Evolutionary conservation across 92 coral and sea anemone genomes (phyloP), one percentile per base, ranked within the genome.

Genomic region (Epizoanthus ramosus): DNA sequence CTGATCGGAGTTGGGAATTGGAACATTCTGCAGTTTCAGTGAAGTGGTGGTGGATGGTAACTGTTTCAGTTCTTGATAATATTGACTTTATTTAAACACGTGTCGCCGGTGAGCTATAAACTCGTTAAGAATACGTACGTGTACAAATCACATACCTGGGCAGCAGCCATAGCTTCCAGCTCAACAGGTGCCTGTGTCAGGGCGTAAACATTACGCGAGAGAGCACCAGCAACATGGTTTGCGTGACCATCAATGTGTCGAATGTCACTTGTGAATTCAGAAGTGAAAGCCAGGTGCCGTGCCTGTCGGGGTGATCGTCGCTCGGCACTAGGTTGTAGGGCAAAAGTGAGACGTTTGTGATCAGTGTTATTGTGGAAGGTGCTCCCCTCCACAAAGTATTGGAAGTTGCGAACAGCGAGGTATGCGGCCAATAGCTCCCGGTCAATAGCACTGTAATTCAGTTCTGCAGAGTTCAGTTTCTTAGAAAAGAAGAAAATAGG

Each of bases 301-400:
- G n/a, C n/a, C n/a, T n/a, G n/a, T n/a, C n/a, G n/a, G n/a, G 76
- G 92, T 68, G 87, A 81, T 18, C 80, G 89, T n/a, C 85, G 76
- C 37, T 89, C 90, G 39, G 90, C 21, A 15, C 60, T 89, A 76
- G 87, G 86, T 3, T 86, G 84, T 28, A 88, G 80, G 7, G 69
- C 81, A 35, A 76, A 84, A 37, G 91, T 84, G 0, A 80, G 86
- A 33, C 82, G 85, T 28, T 89, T 86, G 84, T 89, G 90, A 73
- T 89, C 90, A 8, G 87, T 81, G 82, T 81, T 86, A 57, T 85
- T 70, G 39, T 85, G 83, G 53, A 85, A 85, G n/a, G 8, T 22
- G 6, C 86, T 75, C 2, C 89, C 89, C 68, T 89, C 92, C 45
- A 77, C 79, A 14, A 88, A 84, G 47, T 41, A 41, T 41, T 41